Evolutionary conservation across 53 echinoderm and acorn worm species (phyloP), one percentile per base, ranked within the genome.

Genomic region (Temnopleurus reevesii): DNA sequence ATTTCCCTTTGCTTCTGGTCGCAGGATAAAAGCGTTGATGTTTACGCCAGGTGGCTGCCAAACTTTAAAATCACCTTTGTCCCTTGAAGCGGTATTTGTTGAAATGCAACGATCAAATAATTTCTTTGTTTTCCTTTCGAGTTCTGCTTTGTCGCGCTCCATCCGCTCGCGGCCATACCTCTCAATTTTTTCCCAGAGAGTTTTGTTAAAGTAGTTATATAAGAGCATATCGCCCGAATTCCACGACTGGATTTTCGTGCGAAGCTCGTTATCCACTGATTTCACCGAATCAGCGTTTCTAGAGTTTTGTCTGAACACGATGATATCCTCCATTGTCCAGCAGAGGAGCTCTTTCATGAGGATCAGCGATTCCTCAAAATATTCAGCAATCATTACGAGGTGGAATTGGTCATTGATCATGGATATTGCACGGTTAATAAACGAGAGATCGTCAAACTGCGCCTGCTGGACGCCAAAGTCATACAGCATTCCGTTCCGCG

Each of bases 31-130:
- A 21, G 93, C 94, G 36, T 99, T 99, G 81, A 99, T 99, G 76
- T 99, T 93, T 8, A 99, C 99, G 29, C 99, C 99, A 44, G 93
- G 93, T 12, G 99, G 99, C 84, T 99, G 96, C 93, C 96, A 99
- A 9, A 99, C 93, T 46, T 92, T 92, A 91, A 94, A 99, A 64
- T 93, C 92, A 1, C 96, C 99, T 21, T 94, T 90, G 13, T 93
- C 93, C 49, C 90, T 93, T 25, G 89, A 77, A 27, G 95, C 95
- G 0, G 89, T 77, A 91, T 93, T 91, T 59, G 99, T 90, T 44
- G 94, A 51, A 10, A 99, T 92, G 81, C 99, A 99, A 36, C 86
- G 71, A 19, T 92, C 51, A 71, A 92, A 91, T 12, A 93, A 89
- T 18, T 63, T 29, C 36, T 96, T 45, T 1, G 94, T 99, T 55